phyloP scores from a whole-genome alignment of 2,797 vertebrate species.

The Rhabdomys pumilio region DNA sequence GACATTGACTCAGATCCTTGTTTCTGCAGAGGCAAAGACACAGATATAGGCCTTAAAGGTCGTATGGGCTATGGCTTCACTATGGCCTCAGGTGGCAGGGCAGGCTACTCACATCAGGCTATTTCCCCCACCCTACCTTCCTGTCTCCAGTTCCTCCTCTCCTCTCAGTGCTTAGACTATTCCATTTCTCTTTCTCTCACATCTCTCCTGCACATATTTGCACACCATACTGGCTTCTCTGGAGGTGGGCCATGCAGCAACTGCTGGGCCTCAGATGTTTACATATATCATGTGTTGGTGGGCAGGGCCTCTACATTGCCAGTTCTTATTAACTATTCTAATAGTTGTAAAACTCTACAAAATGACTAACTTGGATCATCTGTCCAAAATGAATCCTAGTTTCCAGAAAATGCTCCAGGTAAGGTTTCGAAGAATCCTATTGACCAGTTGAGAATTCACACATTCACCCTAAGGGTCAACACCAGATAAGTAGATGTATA shows the following conservation, averaged over 20 bases:
- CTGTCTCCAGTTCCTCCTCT: not conserved
- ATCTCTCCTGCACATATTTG: not conserved
- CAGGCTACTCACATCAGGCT: not conserved
- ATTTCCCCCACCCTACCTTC: not conserved
- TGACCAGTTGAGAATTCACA: not conserved
- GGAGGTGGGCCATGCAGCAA: not conserved
- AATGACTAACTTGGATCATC: not conserved
- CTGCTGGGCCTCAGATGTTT: not conserved
- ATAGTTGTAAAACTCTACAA: not conserved
- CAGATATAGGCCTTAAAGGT: not conserved
- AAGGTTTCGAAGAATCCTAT: not conserved
- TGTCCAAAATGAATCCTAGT: not conserved
- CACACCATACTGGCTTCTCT: not conserved
- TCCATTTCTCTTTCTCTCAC: not conserved
- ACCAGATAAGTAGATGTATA: not conserved
- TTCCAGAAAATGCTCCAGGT: not conserved
- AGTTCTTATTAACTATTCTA: not conserved
- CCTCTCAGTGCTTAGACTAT: not conserved
- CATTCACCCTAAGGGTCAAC: not conserved
- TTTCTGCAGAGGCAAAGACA: not conserved
- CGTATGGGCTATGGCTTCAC: not conserved
- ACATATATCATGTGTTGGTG: not conserved
- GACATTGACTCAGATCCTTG: not conserved
- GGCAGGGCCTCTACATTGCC: not conserved
- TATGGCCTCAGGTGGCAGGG: not conserved